Evolutionary conservation across 2,113 vertebrate genomes (phyloP).

Genomic region (Gobio gobio): DNA sequence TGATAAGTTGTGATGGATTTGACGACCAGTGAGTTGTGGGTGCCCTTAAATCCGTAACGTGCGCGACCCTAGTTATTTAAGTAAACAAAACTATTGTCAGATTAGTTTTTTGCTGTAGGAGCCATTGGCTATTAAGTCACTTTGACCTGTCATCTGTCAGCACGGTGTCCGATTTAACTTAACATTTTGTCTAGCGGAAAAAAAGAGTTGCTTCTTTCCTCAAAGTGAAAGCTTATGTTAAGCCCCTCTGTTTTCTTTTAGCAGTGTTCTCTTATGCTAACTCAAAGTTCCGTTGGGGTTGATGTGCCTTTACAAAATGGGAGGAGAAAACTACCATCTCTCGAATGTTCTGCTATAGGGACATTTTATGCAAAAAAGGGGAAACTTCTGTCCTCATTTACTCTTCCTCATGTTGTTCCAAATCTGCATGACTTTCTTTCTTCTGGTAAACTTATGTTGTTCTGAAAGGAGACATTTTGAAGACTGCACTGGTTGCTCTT

Average conservation of each 20-base stretch:
- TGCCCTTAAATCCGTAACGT: neutral
- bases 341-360: neutral
- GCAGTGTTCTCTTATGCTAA: constrained; percentile 49
- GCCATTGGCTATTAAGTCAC: constrained; percentile 48
- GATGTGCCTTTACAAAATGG: constrained; percentile 48
- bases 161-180: constrained; percentile 56
- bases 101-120: neutral
- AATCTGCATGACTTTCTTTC: neutral
- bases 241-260: constrained; percentile 55
- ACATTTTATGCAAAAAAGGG: neutral
- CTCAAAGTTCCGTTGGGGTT: constrained; percentile 52
- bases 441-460: neutral
- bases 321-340: constrained; percentile 34
- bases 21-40: neutral
- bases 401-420: neutral
- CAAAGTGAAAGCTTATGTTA: constrained; percentile 52
- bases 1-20: constrained; percentile 23
- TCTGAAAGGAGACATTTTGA: neutral
- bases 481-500: neutral
- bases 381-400: neutral
- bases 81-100: constrained; percentile 2
- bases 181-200: constrained; percentile 52
- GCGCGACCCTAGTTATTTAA: neutral
- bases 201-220: constrained; percentile 56
- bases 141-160: constrained; percentile 60